Conservation (phyloP, 2,113 vertebrate species). For the Sigmodon hispidus region DNA sequence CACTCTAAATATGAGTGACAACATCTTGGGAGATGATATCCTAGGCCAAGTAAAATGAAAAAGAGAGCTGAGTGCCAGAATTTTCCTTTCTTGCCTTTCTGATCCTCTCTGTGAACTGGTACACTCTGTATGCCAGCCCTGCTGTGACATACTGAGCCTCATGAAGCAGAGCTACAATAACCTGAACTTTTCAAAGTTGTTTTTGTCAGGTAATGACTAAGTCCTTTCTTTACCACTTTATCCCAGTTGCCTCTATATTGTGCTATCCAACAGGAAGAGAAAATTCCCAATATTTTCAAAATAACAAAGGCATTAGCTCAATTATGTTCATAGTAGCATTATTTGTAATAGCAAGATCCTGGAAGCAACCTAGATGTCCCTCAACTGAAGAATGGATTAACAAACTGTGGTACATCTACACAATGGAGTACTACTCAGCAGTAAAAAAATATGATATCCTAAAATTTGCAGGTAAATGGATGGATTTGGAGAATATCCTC, state of each 20-base stretch:
- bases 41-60: neutral
- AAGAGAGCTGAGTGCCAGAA: neutral
- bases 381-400: no score
- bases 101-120: neutral
- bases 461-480: no score
- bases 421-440: no score
- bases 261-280: rapidly evolving
- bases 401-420: no score
- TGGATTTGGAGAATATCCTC: no score
- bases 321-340: no score
- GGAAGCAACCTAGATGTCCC: no score
- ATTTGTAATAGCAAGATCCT: no score
- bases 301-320: no score
- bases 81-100: neutral
- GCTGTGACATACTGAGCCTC: neutral
- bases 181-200: neutral
- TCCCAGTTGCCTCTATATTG: rapidly evolving
- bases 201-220: neutral
- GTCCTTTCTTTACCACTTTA: neutral
- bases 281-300: neutral
- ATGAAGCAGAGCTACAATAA: neutral
- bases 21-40: neutral
- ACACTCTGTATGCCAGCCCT: neutral
- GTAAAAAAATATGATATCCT: no score
- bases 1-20: no score